Conservation (phyloP, 2,113 vertebrate species). For the Actinemys pallida region DNA sequence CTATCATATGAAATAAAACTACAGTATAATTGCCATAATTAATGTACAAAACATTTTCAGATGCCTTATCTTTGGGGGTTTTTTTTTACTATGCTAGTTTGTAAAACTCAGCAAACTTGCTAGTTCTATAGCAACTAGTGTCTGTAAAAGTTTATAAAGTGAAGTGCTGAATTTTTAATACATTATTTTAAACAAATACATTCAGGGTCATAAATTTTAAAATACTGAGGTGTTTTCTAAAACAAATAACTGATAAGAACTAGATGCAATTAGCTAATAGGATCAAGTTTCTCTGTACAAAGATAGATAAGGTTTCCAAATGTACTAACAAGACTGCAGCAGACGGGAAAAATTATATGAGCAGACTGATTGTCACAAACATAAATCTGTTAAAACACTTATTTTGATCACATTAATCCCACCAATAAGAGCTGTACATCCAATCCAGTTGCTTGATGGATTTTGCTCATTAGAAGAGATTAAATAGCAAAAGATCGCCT, state of each 20-base stretch:
- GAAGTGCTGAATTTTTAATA: background rate
- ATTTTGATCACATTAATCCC: background rate
- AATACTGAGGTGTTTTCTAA: fast-evolving
- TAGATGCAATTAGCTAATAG: background rate
- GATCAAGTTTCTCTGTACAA: background rate
- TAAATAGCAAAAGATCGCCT: background rate
- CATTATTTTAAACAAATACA: background rate
- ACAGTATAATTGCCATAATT: background rate
- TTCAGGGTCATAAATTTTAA: background rate
- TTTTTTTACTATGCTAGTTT: background rate
- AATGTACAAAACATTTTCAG: background rate
- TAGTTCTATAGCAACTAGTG: fast-evolving
- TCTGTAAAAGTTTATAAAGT: background rate
- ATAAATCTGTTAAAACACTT: background rate
- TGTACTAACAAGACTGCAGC: background rate
- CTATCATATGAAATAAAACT: background rate
- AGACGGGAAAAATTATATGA: background rate
- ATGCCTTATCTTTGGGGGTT: background rate
- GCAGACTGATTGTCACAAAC: background rate
- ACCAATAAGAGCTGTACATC: background rate
- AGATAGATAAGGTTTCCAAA: background rate
- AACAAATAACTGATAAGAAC: background rate
- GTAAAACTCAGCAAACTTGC: background rate
- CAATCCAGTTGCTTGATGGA: background rate
- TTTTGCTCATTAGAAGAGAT: background rate